A percentile compares a stretch with the other conserved stretches of the same genome.
phyloP scores from a whole-genome alignment of 2,888 invertebrate species.

The Pardosa pseudoannulata region DNA sequence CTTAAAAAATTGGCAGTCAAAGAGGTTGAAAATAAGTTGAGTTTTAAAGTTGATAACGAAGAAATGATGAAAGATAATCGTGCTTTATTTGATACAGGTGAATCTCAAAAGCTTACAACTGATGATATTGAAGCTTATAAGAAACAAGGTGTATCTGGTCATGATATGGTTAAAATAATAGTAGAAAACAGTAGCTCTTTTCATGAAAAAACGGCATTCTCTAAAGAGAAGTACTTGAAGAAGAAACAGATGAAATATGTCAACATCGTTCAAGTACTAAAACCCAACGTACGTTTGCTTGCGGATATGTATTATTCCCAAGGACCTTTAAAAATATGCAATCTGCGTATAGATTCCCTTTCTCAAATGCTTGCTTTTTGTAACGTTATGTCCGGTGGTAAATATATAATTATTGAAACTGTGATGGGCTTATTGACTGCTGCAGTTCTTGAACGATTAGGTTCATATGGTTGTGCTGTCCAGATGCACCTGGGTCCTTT shows the following conservation, averaged over 20 bases:
- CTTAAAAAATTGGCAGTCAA: slow-evolving; percentile 15
- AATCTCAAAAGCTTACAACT: slow-evolving; percentile 88
- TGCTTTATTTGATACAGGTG: slow-evolving; percentile 86
- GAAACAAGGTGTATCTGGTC: slow-evolving; percentile 85
- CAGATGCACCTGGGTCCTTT: slow-evolving; percentile 76
- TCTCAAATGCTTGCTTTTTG: slow-evolving; percentile 90
- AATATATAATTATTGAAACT: slow-evolving; percentile 81
- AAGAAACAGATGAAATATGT: slow-evolving; percentile 97
- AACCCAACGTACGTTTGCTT: slow-evolving; percentile 88
- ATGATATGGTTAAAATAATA: slow-evolving; percentile 88
- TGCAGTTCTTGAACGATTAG: slow-evolving; percentile 84
- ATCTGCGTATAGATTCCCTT: slow-evolving; percentile 90
- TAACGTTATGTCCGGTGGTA: slow-evolving; percentile 84
- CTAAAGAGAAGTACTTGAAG: slow-evolving; percentile 91
- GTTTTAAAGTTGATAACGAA: slow-evolving; percentile 16
- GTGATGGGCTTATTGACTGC: slow-evolving; percentile 91
- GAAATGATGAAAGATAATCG: slow-evolving; percentile 84
- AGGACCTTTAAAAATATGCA: slow-evolving; percentile 82
- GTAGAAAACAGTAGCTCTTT: slow-evolving; percentile 95
- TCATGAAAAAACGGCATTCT: slow-evolving; percentile 89
- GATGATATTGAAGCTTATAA: slow-evolving; percentile 89
- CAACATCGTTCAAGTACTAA: slow-evolving; percentile 87
- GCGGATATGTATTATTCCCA: slow-evolving; percentile 89
- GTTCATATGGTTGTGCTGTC: slow-evolving; percentile 82
- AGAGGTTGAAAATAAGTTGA: slow-evolving; percentile 22